These are phyloP conservation scores for Embidobia sp. DNA, from an alignment of 2,888 invertebrate genomes.

Conservation along the genomic window DNA sequence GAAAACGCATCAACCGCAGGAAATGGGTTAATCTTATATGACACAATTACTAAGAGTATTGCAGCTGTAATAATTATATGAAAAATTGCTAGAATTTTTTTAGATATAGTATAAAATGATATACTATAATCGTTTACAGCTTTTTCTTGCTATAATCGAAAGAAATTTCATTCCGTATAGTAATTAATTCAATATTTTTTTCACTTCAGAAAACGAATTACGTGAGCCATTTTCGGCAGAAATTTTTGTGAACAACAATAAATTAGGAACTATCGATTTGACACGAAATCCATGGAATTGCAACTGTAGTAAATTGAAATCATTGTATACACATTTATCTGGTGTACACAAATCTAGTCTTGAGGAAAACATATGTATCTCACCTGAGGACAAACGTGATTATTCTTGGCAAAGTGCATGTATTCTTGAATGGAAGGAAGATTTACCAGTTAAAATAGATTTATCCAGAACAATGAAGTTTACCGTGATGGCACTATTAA, in stretches of 20 bases:
- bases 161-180: too few species aligned
- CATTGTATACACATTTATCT: slow-evolving; percentile 85
- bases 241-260: slow-evolving; percentile 85
- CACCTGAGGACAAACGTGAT: slow-evolving; percentile 84
- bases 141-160: too few species aligned
- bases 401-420: slow-evolving; percentile 88
- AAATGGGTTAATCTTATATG: too few species aligned
- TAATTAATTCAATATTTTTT: slow-evolving; percentile 28
- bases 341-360: slow-evolving; percentile 82
- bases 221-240: slow-evolving; percentile 80
- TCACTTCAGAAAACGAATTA: slow-evolving; percentile 85
- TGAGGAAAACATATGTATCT: slow-evolving; percentile 85
- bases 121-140: too few species aligned
- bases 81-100: too few species aligned
- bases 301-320: slow-evolving; percentile 85
- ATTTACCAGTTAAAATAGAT: slow-evolving; percentile 54
- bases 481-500: slow-evolving; percentile 71
- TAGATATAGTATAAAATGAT: too few species aligned
- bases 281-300: slow-evolving; percentile 91
- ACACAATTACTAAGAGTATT: too few species aligned
- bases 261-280: slow-evolving; percentile 84
- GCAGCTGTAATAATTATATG: too few species aligned
- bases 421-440: slow-evolving; percentile 83
- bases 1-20: too few species aligned
- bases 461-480: slow-evolving; percentile 72